Base-by-base conservation (phyloP, 2,113 vertebrate genomes). In the Sebastes schlegelii region DNA sequence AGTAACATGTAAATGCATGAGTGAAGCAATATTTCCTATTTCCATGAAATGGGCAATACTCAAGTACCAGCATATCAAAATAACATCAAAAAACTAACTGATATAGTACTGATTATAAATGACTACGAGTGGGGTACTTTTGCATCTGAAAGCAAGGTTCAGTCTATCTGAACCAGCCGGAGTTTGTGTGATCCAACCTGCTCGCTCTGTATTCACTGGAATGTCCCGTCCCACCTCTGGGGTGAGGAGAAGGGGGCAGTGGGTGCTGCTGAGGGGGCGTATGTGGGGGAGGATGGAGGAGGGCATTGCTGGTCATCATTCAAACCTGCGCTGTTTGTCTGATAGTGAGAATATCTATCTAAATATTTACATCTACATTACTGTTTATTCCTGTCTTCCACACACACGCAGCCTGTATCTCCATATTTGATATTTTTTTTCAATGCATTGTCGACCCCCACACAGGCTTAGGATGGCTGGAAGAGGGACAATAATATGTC, bases 291-390 rank as follows among this genome's bases (percentile, higher is more conserved):
- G 91, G 85, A 74, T 52, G 58, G 82, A 74, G 75, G 60, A 86
- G 80, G 86, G 87, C 81, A 88, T 83, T 86, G 51, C 84, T 87
- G 82, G 75, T 91, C 89, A 94, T 91, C 90, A 63, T 82, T 94
- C 89, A 92, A 88, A 91, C 88, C 80, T 87, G 57, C n/a, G 68
- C 82, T 92, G 93, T 93, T 91, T 95, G 95, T 94, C 94, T 92
- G 94, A 92, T 91, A 92, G 94, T 94, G 95, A 95, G 90, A 94
- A 94, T 94, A 71, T 87, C 93, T 96, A 92, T 96, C 94, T 94
- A 97, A 98, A 97, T 97, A 97, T 97, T 98, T 98, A 98, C 94
- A 95, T 97, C 96, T 97, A 94, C 94, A 94, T 97, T 97, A 96
- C 96, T 96, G 96, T 97, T 97, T 97, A 96, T 96, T 95, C 88